Evolutionary conservation across 2,113 vertebrate genomes (phyloP), one percentile per base, ranked within the genome.

Genomic region (Calyptomena viridis): DNA sequence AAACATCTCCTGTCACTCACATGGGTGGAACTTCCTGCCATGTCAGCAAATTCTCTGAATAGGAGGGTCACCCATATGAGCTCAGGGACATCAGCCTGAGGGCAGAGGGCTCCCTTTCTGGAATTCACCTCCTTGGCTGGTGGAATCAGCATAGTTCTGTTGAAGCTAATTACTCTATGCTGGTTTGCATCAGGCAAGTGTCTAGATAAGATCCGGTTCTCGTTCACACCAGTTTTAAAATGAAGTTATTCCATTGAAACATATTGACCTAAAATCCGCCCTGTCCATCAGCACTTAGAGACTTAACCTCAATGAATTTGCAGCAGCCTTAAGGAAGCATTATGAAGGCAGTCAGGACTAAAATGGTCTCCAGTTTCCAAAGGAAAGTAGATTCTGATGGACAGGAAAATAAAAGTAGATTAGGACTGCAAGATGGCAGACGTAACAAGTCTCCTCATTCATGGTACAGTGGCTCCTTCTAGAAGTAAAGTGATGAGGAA

Each of bases 401-500:
- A 64, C 9, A 74, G 42, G 49, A 80, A 78, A 78, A 15, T 12
- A 46, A 52, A 91, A 85, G 18, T n/a, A 55, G 67, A 71, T 83
- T 35, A 76, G 19, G 35, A 63, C 23, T 64, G 63, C 63, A 64
- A 92, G 59, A 92, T 44, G 80, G 56, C 58, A 93, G 68, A 88
- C 55, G 27, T 68, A 92, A 58, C 46, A 77, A 44, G 37, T 74
- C 50, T 78, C 74, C 87, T 92, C 71, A 87, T 79, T 50, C 39
- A 47, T 39, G 47, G 47, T 52, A 68, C 31, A 25, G 24, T 39
- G 55, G 56, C 46, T 85, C 91, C 85, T 95, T 90, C 77, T 56
- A 91, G 62, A 89, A 93, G 22, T 93, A 84, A 75, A 59, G 24
- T 84, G 60, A 89, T 56, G 28, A 82, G 49, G 75, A 95, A 83